Evolutionary conservation across 1,140 invertebrate genomes (phyloP), one percentile per base, ranked within the genome.

Genomic region (Drosophila bocki): DNA sequence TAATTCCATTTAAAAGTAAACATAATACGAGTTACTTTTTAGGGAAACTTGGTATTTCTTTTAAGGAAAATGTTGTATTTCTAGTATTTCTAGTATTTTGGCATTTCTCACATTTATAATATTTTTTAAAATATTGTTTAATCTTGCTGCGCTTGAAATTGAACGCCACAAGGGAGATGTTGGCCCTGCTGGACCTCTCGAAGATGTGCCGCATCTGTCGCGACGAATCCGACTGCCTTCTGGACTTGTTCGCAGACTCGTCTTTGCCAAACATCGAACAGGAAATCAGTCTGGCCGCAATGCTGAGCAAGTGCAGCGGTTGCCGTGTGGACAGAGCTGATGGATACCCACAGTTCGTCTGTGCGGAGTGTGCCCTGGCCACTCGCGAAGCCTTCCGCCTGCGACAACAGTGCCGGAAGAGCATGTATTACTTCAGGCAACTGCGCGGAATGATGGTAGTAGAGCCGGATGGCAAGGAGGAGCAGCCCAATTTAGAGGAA

Each of bases 131-230:
- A 11, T 48, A n/a, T n/a, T n/a, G 26, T 37, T 11, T 26, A 26
- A 26, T 2, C 22, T 8, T 12, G 5, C n/a, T 32, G 3, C 22
- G 7, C 13, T 15, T 29, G 32, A 2, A 22, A 8, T 22, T 22
- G 8, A 6, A 50, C 15, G 6, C 26, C 8, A n/a, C 5, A 15
- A 44, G 13, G 13, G 3, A 6, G 1, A 67, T 32, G 15, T 12
- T 33, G 8, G 37, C 33, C 12, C 53, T 33, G 64, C 13, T 65
- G 41, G 48, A 69, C 13, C 12, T 68, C 13, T 47, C 41, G 42
- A 12, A 56, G 45, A 56, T 71, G 22, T 71, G 68, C 17, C 68
- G 68, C 22, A 42, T 71, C 22, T 71, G 68, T 19, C 17, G 63
- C 13, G 63, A 53, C 8, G 42, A 68, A 11, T 33, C 62, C 17